Base-by-base conservation (phyloP, 2,797 vertebrate genomes). In the Phrynocephalus guinanensis region DNA sequence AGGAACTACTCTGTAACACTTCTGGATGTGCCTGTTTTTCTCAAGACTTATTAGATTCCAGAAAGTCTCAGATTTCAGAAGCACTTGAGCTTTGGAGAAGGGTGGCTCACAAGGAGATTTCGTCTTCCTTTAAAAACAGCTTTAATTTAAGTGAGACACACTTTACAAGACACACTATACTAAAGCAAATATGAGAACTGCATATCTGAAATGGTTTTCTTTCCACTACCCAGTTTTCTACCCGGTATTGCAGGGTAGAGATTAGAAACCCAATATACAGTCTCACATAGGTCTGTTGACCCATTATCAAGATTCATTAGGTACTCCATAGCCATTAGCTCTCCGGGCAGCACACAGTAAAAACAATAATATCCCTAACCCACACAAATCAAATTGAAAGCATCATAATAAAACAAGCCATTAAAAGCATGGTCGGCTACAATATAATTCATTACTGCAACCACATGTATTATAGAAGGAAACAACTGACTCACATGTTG, bases 21-120 rank as follows among this genome's bases (percentile, higher is more conserved):
- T 83, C 95, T 96, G 1, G 97, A 98, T 30, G 97, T 98, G 95
- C 97, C 97, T 0, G 95, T 98, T 91, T 98, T 99, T 30, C 50
- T 96, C 0, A 95, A 88, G 38, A 84, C 82, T 75, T 90, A 91
- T 79, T 95, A 85, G 91, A 52, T 10, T 6, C 70, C 73, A 67
- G 67, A 24, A 71, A 73, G 70, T 13, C 0, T 3, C 26, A 7
- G 66, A 85, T 73, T 30, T 30, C 18, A 83, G 56, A 60, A 83
- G 71, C 44, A 33, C 33, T 67, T 71, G 33, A 0, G 28, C 28
- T 1, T 50, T 73, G 24, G 38, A 84, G 18, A 84, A 88, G 76
- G 63, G 82, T 56, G 0, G 0, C 60, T 83, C 72, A 63, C 66
- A 86, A 11, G 22, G 18, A 66, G 1, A 1, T 50, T 56, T 50